Evolutionary conservation across 2,888 invertebrate species (phyloP), one percentile per base, ranked within the genome.

Genomic region (Tanypteryx hageni): DNA sequence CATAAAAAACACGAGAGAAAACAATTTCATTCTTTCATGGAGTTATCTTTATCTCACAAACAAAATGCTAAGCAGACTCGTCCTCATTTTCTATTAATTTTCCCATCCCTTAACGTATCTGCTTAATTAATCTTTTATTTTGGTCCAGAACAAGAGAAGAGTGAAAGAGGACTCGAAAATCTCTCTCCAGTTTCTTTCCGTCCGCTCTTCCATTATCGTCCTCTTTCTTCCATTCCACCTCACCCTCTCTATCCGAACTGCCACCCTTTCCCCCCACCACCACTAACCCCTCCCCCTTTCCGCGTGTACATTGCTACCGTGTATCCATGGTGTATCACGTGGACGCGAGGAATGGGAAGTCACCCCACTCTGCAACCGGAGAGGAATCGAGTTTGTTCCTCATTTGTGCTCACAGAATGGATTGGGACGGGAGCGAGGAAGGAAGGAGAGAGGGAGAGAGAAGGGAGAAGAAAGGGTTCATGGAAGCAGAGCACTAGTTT

Each of bases 401-500:
- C 89, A 31, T 64, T 89, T 89, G 64, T 89, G 89, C 44, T 61
- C 58, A 59, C 86, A 27, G 31, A 61, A 59, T 86, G 86, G 61
- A 61, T 86, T n/a, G 18, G 89, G 64, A 64, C 22, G 64, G 61
- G 27, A 22, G n/a, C 27, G 14, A 59, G 59, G 14, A 82, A 5
- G 31, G 13, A 31, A 27, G 27, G 13, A 27, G 22, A 31, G 76
- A 83, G 8, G 83, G 57, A 7, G 57, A 13, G 83, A 27, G 83
- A 44, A 5, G 57, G 16, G 83, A 57, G 83, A 83, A 83, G 83
- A 83, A 89, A 89, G 89, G 89, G 89, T 89, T 89, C 61, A 44
- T 89, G 59, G 61, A 89, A 68, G 64, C 64, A 89, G 64, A 89
- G 89, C 64, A 89, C 89, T 64, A 89, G 76, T 89, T 89, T 64